These are phyloP conservation scores for Ctenodactylus gundi DNA, from an alignment of 2,113 vertebrate genomes.

Conservation along the genomic window DNA sequence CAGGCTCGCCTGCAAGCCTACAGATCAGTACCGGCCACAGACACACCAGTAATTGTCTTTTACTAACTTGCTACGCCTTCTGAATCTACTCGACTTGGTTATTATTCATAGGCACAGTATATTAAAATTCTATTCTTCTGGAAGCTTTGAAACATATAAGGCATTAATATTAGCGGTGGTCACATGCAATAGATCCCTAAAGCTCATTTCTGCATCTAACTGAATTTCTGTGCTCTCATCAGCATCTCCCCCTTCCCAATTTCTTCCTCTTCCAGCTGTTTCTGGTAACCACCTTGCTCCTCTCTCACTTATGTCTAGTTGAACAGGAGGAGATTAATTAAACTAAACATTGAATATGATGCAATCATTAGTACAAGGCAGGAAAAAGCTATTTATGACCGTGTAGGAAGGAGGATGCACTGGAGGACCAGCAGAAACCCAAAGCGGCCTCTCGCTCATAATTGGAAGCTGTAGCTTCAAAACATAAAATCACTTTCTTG, in stretches of 20 bases:
- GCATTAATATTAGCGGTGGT: background rate
- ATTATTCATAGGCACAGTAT: background rate
- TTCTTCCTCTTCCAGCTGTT: background rate
- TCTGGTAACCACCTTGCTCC: no score
- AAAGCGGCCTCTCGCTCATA: background rate
- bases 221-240: background rate
- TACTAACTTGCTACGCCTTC: no score
- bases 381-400: slow-evolving; percentile 37
- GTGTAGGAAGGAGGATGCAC: background rate
- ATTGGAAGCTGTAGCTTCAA: background rate
- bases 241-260: background rate
- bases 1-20: accelerated
- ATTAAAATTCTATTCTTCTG: background rate
- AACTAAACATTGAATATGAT: slow-evolving; percentile 20
- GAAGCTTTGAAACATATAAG: no score
- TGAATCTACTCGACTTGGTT: background rate
- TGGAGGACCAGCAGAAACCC: background rate
- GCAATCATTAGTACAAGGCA: slow-evolving; percentile 19
- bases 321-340: slow-evolving; percentile 62
- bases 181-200: background rate
- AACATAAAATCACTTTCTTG: background rate
- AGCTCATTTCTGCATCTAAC: background rate
- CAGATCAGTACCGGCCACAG: background rate
- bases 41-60: background rate
- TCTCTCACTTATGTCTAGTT: background rate